Base-by-base conservation (phyloP, 2,113 vertebrate species). In the Fulica atra region DNA sequence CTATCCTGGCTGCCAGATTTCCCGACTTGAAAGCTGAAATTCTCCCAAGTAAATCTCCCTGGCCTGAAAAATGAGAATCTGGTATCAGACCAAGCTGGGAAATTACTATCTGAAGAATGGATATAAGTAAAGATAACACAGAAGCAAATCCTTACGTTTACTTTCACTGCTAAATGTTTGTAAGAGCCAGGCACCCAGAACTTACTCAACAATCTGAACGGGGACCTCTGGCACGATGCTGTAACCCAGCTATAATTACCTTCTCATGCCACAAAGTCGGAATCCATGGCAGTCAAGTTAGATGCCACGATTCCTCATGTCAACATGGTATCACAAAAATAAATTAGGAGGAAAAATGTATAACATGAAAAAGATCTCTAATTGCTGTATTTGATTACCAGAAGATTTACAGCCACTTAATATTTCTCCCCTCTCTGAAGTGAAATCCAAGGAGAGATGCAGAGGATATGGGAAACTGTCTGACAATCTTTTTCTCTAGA, bases 381-480 rank as follows among this genome's bases (percentile, higher is more conserved):
- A 91, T 85, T 81, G 66, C 40, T 77, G 78, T 92, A 94, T 96
- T 96, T 95, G 91, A 93, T 97, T 96, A 97, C 95, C 50, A 24
- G 16, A 60, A 86, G 93, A 96, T 94, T 95, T 96, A 85, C 20
- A 83, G 46, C 57, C 84, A 92, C 10, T 12, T 84, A 93, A 94
- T 80, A 81, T 79, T 90, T 94, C 72, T 81, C 5, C 53, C 10
- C 36, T 70, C 48, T 91, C 90, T 92, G 83, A 95, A 94, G 57
- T 92, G 92, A 96, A 96, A 96, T 83, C 80, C 61, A 96, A 96
- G 82, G 77, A 96, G 90, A 93, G 80, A 86, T 93, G 61, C 65
- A 71, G 87, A 92, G 72, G 86, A 92, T 78, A 95, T 17, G 57
- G 46, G 64, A 88, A 95, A 86, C 60, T 92, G 42, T 93, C 68